A percentile compares a stretch with the other conserved stretches of the same genome.
Conservation (phyloP, 2,888 invertebrate genomes). For the Sabatieria punctata region DNA sequence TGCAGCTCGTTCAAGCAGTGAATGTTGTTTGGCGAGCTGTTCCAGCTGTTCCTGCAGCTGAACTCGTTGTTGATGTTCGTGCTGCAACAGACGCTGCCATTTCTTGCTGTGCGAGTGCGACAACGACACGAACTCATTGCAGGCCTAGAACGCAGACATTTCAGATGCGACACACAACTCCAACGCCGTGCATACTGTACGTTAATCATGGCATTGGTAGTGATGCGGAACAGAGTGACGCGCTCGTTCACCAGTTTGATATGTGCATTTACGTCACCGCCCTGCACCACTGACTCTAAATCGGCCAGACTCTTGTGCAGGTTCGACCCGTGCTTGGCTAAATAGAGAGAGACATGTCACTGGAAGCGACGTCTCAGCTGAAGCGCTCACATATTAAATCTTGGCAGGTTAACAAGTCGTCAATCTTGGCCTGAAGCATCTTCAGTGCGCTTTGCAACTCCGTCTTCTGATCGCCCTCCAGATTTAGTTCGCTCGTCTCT, state of each 20-base stretch:
- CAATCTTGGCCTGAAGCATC: conserved; percentile 4
- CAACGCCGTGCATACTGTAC: conserved; percentile 3
- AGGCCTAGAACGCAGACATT: conserved; percentile 45
- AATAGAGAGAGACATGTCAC: conserved; percentile 7
- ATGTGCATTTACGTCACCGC: conserved; percentile 46
- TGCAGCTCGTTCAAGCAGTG: conserved; percentile 80
- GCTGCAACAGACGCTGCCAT: conserved; percentile 76
- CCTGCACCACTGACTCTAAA: conserved; percentile 3
- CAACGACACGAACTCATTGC: conserved; percentile 72
- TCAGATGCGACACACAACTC: neutral
- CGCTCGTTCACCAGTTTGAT: conserved; percentile 78
- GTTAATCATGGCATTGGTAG: conserved; percentile 88
- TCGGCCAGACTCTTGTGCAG: conserved; percentile 11
- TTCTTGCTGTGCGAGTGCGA: conserved; percentile 76
- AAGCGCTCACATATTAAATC: conserved; percentile 1
- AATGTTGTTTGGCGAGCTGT: conserved; percentile 88
- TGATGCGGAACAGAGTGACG: conserved; percentile 79
- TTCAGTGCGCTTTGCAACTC: conserved; percentile 37
- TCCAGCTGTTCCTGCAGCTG: conserved; percentile 89
- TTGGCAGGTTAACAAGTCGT: conserved; percentile 4
- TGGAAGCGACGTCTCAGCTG: no score
- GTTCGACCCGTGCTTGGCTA: conserved; percentile 19
- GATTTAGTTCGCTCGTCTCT: conserved; percentile 15
- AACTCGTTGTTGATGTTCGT: conserved; percentile 75
- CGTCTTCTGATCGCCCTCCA: conserved; percentile 30